These are phyloP conservation scores for Gadopsis marmoratus DNA, from an alignment of 2,797 vertebrate genomes.

Conservation along the genomic window DNA sequence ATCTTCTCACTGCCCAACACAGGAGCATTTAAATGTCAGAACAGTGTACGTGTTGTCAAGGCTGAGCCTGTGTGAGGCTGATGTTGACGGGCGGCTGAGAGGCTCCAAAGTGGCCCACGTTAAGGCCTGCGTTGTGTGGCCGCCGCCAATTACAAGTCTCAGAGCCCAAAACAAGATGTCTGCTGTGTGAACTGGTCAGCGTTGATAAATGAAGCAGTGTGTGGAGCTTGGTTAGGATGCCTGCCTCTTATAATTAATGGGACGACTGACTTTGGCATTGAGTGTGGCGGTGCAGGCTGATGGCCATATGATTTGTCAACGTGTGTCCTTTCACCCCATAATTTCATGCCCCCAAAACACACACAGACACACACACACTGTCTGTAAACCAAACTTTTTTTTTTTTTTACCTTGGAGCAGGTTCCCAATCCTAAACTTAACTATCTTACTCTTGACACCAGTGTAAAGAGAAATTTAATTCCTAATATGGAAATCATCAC, in stretches of 20 bases:
- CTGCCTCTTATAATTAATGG: constrained; percentile 81
- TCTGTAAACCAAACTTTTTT: constrained; percentile 5
- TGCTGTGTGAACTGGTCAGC: constrained; percentile 72
- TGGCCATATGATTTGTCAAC: constrained; percentile 71
- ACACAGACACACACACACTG: constrained; percentile 5
- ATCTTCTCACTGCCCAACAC: constrained; percentile 32
- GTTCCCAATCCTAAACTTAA: not conserved
- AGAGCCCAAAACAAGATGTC: constrained; percentile 75
- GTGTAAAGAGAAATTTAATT: constrained; percentile 34
- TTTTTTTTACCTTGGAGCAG: constrained; percentile 10
- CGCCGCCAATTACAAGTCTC: constrained; percentile 71
- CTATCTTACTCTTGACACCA: constrained; percentile 45
- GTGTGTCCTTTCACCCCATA: constrained; percentile 60
- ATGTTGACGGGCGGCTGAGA: constrained; percentile 75
- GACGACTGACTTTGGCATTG: constrained; percentile 66
- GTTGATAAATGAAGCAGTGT: constrained; percentile 80
- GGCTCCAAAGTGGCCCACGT: constrained; percentile 78
- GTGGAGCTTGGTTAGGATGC: constrained; percentile 47
- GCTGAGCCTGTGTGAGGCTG: constrained; percentile 70
- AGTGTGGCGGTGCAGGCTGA: constrained; percentile 64
- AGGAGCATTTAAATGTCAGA: constrained; percentile 60
- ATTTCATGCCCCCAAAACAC: constrained; percentile 20
- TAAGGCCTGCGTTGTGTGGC: constrained; percentile 78
- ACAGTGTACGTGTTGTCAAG: constrained; percentile 75
- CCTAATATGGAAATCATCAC: constrained; percentile 53